phyloP scores from a whole-genome alignment of 2,888 invertebrate species.

The Diaprepes abbreviatus region DNA sequence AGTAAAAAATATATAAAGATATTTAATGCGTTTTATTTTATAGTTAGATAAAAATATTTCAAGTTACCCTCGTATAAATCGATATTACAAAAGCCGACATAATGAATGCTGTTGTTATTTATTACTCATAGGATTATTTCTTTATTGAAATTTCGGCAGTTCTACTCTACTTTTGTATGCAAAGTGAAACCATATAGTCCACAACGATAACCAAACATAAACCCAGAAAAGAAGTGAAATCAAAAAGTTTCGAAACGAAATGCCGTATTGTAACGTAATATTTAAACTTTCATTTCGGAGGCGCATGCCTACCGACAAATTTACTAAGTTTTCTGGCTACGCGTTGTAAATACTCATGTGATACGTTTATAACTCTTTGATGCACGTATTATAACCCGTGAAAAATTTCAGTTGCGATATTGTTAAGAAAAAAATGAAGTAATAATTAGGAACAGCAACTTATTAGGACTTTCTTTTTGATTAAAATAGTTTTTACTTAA shows the following conservation, averaged over 20 bases:
- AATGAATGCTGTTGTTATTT: no score
- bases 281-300: slow-evolving; percentile 35
- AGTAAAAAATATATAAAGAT: not conserved
- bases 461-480: not conserved
- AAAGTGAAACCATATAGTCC: slow-evolving; percentile 34
- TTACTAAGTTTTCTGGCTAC: slow-evolving; percentile 24
- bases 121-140: not conserved
- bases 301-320: slow-evolving; percentile 21
- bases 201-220: slow-evolving; percentile 21
- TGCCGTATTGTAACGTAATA: slow-evolving; percentile 35
- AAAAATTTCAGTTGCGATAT: not conserved
- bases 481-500: not conserved
- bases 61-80: not conserved
- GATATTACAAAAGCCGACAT: no score
- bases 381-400: not conserved
- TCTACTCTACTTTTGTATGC: slow-evolving; percentile 35
- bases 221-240: slow-evolving; percentile 45
- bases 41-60: not conserved
- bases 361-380: slow-evolving; percentile 11
- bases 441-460: not conserved
- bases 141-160: slow-evolving; percentile 29
- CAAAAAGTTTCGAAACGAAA: slow-evolving; percentile 40
- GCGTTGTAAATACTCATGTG: not conserved
- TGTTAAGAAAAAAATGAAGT: not conserved
- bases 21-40: not conserved